Evolutionary conservation across 2,113 vertebrate genomes (phyloP), one percentile per base, ranked within the genome.

Genomic region (Psittacula cyanocephala): DNA sequence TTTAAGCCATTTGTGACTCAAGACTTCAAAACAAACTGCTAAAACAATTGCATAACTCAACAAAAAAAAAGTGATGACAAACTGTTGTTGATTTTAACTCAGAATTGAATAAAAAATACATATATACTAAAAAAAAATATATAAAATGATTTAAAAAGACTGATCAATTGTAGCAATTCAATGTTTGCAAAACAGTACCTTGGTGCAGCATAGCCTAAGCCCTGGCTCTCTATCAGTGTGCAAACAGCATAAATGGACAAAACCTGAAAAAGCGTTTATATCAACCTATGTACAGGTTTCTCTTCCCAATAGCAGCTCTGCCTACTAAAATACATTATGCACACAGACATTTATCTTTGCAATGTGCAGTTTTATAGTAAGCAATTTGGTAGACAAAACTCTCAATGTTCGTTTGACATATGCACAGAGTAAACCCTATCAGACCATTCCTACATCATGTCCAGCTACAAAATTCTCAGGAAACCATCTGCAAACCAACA

Each of bases 371-470:
- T 86, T 20, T 27, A 47, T n/a, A 52, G 37, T 0, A 59, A 43
- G 3, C 10, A 28, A 13, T 18, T 71, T 28, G 28, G 7, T 2
- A 63, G 33, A 44, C 35, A 43, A 12, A 67, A 49, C 11, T 83
- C n/a, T 4, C n/a, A 10, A 1, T 0, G 1, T 39, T 60, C 17
- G 1, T 44, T 17, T 63, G 43, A 41, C 10, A 20, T 7, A 11
- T n/a, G 6, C 63, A 31, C 37, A 74, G 3, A 87, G 35, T 29
- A 69, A 91, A 74, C 23, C 17, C 49, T 43, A 4, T 27, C 7
- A 29, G 55, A 43, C 10, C 44, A 69, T 8, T 41, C 25, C 71
- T 19, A 22, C 7, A 2, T 4, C 39, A 55, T 0, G 0, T 7
- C 12, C 7, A 44, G 43, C 68, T 55, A 41, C 11, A 70, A 25